Evolutionary conservation across 2,113 vertebrate genomes (phyloP).

Genomic region (Mandrillus leucophaeus): DNA sequence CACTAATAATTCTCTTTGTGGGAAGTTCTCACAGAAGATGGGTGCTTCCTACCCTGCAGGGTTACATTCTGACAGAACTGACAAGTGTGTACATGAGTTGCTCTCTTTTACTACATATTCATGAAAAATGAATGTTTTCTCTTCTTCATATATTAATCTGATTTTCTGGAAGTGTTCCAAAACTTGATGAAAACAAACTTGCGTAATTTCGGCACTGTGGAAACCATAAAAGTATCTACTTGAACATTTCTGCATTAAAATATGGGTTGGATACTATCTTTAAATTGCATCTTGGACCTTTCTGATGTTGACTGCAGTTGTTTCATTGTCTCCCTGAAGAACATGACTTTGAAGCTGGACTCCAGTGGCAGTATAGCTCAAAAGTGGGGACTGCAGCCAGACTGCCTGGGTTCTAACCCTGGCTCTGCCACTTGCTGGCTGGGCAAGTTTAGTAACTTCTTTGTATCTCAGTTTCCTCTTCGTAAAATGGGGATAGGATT

Average conservation of each 20-base stretch:
- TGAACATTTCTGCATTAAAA: not conserved
- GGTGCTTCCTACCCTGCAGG: not conserved
- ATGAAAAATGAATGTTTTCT: not conserved
- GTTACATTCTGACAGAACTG: not conserved
- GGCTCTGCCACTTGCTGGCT: not conserved
- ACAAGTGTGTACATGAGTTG: not conserved
- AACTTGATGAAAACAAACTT: not conserved
- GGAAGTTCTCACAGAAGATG: not conserved
- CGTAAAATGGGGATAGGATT: not conserved
- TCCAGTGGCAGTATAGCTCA: not conserved
- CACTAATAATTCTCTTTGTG: not conserved
- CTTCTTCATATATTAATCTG: not conserved
- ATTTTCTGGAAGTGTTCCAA: slow-evolving; percentile 46
- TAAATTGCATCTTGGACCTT: not conserved
- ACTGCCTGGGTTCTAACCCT: not conserved
- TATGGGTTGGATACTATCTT: not conserved
- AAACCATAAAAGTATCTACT: not conserved
- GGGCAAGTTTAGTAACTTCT: not conserved
- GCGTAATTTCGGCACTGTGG: not conserved
- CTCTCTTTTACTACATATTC: not conserved
- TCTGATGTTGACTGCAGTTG: not conserved
- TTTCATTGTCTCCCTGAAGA: not conserved
- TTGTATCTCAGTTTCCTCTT: not conserved
- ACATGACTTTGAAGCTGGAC: not conserved
- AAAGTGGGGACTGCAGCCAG: not conserved